phyloP scores from a whole-genome alignment of 2,797 vertebrate species.

The Sparidentex hasta region DNA sequence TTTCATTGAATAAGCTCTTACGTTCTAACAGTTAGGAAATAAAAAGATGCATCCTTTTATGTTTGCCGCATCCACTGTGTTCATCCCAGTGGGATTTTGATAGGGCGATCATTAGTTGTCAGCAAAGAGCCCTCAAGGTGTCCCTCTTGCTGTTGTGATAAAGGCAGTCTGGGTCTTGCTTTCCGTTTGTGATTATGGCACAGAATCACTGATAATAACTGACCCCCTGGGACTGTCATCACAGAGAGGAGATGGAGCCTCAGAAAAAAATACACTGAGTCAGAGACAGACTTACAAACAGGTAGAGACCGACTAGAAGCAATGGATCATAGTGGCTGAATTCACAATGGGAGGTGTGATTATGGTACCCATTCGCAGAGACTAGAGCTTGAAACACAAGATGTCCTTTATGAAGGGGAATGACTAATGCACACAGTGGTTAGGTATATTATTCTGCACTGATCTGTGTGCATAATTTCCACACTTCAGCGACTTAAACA shows the following conservation, averaged over 20 bases:
- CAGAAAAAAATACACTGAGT: background rate
- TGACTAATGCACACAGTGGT: background rate
- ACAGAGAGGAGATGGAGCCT: background rate
- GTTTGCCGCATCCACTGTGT: background rate
- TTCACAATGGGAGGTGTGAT: background rate
- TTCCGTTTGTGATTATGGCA: constrained; percentile 9
- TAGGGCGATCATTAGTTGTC: background rate
- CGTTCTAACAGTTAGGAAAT: background rate
- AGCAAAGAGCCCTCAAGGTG: background rate
- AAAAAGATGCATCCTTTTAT: background rate
- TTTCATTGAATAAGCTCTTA: constrained; percentile 4
- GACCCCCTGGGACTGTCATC: background rate
- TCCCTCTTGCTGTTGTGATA: constrained; percentile 15
- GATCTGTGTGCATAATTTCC: constrained; percentile 1
- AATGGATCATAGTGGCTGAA: background rate
- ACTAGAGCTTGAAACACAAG: background rate
- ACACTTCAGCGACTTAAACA: background rate
- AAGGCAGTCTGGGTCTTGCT: background rate
- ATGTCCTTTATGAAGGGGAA: background rate
- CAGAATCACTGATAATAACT: background rate
- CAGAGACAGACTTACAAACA: background rate
- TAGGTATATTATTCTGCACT: background rate
- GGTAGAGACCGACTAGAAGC: background rate
- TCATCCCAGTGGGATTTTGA: background rate
- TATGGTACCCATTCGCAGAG: background rate